phyloP scores from a whole-genome alignment of 2,888 invertebrate genomes.

The Leptothorax acervorum region DNA sequence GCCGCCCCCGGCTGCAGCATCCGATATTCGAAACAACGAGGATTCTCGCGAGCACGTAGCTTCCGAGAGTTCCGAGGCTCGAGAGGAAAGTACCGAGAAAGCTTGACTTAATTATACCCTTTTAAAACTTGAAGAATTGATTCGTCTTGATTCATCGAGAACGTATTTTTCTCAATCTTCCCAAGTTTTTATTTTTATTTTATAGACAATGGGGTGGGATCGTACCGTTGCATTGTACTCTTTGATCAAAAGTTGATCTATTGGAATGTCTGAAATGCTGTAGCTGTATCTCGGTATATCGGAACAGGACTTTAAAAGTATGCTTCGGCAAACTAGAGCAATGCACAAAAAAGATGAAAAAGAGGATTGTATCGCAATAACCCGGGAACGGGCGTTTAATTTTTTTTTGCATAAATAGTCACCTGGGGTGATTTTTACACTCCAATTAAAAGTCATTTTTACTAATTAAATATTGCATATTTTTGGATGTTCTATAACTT shows the following conservation, averaged over 20 bases:
- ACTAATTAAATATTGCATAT: too few species aligned
- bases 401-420: too few species aligned
- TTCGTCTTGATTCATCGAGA: neutral
- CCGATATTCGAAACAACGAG: neutral
- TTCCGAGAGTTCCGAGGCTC: neutral
- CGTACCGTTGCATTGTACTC: neutral
- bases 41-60: neutral
- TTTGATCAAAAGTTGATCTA: conserved; percentile 10
- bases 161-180: neutral
- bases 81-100: neutral
- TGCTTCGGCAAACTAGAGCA: neutral
- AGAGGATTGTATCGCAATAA: neutral
- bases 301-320: neutral
- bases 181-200: neutral
- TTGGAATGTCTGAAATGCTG: neutral
- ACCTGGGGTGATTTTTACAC: too few species aligned
- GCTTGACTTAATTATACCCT: neutral
- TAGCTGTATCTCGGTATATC: neutral
- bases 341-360: neutral
- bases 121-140: neutral
- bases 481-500: too few species aligned
- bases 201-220: too few species aligned
- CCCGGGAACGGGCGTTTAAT: too few species aligned
- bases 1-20: too few species aligned
- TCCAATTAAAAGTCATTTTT: too few species aligned